Evolutionary conservation across 2,888 invertebrate genomes (phyloP).

Genomic region (Seladonia tumulorum): DNA sequence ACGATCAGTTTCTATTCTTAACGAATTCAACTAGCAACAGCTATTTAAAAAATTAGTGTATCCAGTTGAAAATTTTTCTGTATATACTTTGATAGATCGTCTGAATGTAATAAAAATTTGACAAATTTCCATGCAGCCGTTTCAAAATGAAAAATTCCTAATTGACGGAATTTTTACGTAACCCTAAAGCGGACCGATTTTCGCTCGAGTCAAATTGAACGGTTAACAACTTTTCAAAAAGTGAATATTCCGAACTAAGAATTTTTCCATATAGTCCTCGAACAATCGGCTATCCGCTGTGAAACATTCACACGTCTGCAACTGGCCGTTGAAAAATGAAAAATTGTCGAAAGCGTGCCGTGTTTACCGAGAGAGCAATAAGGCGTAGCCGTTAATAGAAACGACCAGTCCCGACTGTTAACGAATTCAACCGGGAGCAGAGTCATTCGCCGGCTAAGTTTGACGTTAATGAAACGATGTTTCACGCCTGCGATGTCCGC

Average conservation of each 20-base stretch:
- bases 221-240: no score
- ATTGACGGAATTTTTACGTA: no score
- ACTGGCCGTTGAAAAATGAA: not conserved
- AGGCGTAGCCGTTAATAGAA: not conserved
- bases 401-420: not conserved
- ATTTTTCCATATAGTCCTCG: no score
- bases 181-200: no score
- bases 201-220: no score
- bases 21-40: not conserved
- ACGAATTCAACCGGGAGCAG: not conserved
- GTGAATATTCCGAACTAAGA: no score
- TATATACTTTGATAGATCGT: not conserved
- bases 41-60: not conserved
- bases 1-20: not conserved
- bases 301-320: no score
- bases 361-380: not conserved
- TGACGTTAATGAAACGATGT: conserved; percentile 46
- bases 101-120: not conserved
- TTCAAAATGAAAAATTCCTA: no score
- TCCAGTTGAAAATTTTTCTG: not conserved
- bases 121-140: not conserved
- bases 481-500: conserved; percentile 31
- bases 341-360: not conserved
- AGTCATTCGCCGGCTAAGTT: not conserved
- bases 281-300: no score